Conservation (phyloP, 2,888 invertebrate species). For the Tethea ocularis region DNA sequence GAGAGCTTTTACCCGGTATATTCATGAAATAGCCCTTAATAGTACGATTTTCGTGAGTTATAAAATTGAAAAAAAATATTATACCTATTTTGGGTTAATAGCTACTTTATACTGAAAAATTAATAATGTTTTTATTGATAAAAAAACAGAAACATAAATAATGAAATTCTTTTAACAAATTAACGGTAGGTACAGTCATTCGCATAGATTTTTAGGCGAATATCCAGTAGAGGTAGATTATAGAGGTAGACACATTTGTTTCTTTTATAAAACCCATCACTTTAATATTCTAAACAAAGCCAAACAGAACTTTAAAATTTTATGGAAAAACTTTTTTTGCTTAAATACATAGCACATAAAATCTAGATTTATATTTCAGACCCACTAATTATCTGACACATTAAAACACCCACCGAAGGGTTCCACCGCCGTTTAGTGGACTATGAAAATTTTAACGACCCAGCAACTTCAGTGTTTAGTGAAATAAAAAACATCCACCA, state of each 20-base stretch:
- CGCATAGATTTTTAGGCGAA: too few species aligned
- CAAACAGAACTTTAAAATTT: neutral
- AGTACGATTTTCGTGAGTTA: slow-evolving; percentile 13
- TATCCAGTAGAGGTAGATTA: too few species aligned
- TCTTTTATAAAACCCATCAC: too few species aligned
- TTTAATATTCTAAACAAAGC: neutral
- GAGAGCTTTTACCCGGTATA: slow-evolving; percentile 20
- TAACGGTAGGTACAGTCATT: too few species aligned
- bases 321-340: neutral
- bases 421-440: slow-evolving; percentile 15
- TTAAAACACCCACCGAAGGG: neutral
- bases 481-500: slow-evolving; percentile 27
- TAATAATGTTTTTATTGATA: too few species aligned
- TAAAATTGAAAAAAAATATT: too few species aligned
- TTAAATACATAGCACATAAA: neutral
- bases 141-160: too few species aligned
- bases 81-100: too few species aligned
- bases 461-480: slow-evolving; percentile 30
- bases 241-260: neutral
- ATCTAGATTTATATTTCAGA: neutral
- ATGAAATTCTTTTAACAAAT: too few species aligned
- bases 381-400: slow-evolving; percentile 1
- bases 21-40: slow-evolving; percentile 16
- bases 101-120: too few species aligned
- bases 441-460: slow-evolving; percentile 28